Evolutionary conservation across 2,888 invertebrate species (phyloP), one percentile per base, ranked within the genome.

Genomic region (Stenolophus ochropezus): DNA sequence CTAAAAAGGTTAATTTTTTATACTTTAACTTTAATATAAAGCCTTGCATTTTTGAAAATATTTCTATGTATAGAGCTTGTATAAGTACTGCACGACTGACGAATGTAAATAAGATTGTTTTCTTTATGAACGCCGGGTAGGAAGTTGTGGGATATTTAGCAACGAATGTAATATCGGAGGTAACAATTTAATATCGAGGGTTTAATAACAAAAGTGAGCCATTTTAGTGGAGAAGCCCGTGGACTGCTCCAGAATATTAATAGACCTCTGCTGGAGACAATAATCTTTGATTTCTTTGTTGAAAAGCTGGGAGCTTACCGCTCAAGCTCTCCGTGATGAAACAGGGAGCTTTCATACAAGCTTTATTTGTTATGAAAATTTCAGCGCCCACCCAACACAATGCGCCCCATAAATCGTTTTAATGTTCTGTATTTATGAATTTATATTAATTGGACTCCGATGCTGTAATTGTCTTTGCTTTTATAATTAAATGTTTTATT

Each of bases 341-440:
- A 75, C 51, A 75, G 75, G 47, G 51, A 27, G 75, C 53, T 73
- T 49, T 73, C 73, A 49, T 14, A 33, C 21, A 47, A 47, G 53
- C 53, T 75, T 75, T 75, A 75, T 75, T 75, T 75, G 75, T 75
- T 75, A 75, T 75, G 75, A 75, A 75, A 75, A 75, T 75, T 75
- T 75, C 75, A 75, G 25, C 51, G 53, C 53, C 73, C 49, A 23
- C 20, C 20, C 16, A 49, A 21, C 47, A 73, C 49, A 73, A 73
- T 49, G 23, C 27, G 23, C 47, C 21, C 21, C 47, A 18, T 73
- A 73, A 73, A 73, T 73, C 49, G 49, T 49, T 73, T 69, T 73
- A 73, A 49, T 73, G 49, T 73, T 47, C 49, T 47, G 73, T 49
- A 73, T 73, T 73, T 73, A 73, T 73, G 73, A 49, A 73, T 73